A percentile compares a stretch with the other conserved stretches of the same genome.
phyloP scores from a whole-genome alignment of 2,888 invertebrate species.

The Synanthedon formicaeformis region DNA sequence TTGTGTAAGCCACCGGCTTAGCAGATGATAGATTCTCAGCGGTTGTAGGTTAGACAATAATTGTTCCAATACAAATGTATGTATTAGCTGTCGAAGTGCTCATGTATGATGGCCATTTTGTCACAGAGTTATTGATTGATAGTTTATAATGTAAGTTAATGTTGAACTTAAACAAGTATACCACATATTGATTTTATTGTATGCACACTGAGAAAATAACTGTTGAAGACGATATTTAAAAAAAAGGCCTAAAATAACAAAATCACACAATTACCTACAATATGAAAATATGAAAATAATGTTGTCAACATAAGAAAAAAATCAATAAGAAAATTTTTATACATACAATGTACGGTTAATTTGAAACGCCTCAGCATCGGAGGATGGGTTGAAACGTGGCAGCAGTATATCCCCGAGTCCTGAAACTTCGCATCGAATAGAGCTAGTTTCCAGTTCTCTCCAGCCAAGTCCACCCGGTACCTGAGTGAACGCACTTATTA shows the following conservation, averaged over 20 bases:
- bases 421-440: conserved; percentile 43
- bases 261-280: background rate
- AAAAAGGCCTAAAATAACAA: no score
- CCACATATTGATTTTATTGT: background rate
- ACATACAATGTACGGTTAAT: conserved; percentile 52
- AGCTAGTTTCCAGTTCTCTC: conserved; percentile 56
- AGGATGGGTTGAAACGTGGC: conserved; percentile 63
- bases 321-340: background rate
- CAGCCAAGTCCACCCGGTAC: conserved; percentile 56
- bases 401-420: conserved; percentile 60
- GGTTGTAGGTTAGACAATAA: background rate
- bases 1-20: background rate
- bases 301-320: no score
- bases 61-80: background rate
- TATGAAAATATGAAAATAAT: no score
- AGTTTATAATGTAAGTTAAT: no score
- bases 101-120: no score
- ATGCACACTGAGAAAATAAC: background rate
- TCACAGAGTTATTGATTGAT: no score
- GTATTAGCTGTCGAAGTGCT: no score
- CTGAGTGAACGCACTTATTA: conserved; percentile 19
- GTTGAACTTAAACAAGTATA: background rate
- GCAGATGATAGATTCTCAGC: background rate
- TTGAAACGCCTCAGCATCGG: conserved; percentile 53
- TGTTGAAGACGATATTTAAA: no score